These are phyloP conservation scores for Myoxocephalus aenaeus DNA, from an alignment of 2,797 vertebrate species.

Conservation along the genomic window DNA sequence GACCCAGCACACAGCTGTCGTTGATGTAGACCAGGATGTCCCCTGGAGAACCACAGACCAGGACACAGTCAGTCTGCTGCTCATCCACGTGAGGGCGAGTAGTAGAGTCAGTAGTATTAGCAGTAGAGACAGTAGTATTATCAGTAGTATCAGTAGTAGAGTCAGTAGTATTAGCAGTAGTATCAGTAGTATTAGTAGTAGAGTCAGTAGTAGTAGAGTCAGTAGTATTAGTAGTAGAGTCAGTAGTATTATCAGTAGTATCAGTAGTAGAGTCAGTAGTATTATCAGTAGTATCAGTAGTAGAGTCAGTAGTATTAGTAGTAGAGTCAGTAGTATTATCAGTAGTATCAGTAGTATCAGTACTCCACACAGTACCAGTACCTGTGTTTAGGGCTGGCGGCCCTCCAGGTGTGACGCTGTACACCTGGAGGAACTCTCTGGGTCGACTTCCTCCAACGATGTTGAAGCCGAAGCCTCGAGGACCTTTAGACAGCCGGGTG, in stretches of 20 bases:
- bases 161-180: not conserved
- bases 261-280: no score
- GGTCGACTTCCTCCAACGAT: slow-evolving; percentile 85
- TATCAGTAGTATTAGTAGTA: not conserved
- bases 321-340: not conserved
- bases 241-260: not conserved
- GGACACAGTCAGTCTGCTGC: not conserved
- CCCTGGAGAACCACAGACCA: slow-evolving; percentile 60
- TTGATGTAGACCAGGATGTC: slow-evolving; percentile 87
- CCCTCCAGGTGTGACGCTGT: slow-evolving; percentile 84
- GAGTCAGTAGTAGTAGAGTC: no score
- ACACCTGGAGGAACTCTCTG: slow-evolving; percentile 85
- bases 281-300: no score
- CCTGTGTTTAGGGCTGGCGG: slow-evolving; percentile 80
- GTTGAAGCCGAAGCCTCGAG: slow-evolving; percentile 85
- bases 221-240: not conserved
- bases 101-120: not conserved
- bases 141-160: not conserved
- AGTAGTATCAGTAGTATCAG: not conserved
- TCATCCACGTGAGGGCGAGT: no score
- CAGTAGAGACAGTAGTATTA: no score
- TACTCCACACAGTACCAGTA: slow-evolving; percentile 32
- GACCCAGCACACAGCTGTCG: slow-evolving; percentile 81
- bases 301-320: not conserved
- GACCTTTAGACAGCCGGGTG: slow-evolving; percentile 83